These are phyloP conservation scores for Brachylomia viminalis DNA, from an alignment of 2,888 invertebrate genomes.

Conservation along the genomic window DNA sequence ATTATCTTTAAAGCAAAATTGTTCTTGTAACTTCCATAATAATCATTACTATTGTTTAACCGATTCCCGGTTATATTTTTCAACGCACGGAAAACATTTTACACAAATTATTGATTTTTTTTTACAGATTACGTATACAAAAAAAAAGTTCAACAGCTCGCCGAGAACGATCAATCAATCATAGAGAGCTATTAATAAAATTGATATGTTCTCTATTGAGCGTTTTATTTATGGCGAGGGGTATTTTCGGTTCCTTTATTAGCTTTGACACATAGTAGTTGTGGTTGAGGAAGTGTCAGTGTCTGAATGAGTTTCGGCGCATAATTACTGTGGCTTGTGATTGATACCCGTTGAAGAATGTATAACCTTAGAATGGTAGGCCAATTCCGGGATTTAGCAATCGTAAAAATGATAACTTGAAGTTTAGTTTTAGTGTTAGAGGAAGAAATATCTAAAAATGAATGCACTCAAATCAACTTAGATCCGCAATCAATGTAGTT, in stretches of 20 bases:
- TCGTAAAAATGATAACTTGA: background rate
- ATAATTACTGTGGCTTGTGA: background rate
- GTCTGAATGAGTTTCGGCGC: background rate
- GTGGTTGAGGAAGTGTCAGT: background rate
- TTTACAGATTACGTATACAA: no score
- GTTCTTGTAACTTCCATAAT: background rate
- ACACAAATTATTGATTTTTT: no score
- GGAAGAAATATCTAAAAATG: no score
- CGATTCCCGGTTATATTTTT: background rate
- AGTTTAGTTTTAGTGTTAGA: background rate
- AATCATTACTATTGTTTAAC: background rate
- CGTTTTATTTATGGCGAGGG: constrained; percentile 28
- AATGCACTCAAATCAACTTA: background rate
- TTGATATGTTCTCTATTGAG: constrained; percentile 25
- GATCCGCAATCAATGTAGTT: background rate
- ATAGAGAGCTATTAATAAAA: constrained; percentile 38
- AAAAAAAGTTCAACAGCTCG: constrained; percentile 17
- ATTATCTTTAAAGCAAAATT: background rate
- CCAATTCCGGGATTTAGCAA: no score
- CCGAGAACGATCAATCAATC: constrained; percentile 40
- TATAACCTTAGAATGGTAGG: background rate
- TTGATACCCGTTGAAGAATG: no score
- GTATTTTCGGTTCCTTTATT: constrained; percentile 6
- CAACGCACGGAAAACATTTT: constrained; percentile 14
- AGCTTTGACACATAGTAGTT: no score